A percentile compares a stretch with the other conserved stretches of the same genome.
Evolutionary conservation across 2,888 invertebrate species (phyloP).

Genomic region (Onthophagus sagittarius): DNA sequence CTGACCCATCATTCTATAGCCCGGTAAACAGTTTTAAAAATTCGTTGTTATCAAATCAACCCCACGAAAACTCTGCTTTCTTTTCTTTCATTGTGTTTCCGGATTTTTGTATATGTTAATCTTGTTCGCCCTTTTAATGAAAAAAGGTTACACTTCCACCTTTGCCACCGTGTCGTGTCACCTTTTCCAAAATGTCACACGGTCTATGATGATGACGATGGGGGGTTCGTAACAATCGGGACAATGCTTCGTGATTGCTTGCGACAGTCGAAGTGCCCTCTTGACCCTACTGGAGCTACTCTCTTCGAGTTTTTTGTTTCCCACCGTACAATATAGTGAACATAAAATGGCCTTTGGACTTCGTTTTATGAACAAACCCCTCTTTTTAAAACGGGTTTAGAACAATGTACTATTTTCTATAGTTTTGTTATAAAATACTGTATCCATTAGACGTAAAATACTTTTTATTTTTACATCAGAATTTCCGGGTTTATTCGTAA

Average conservation of each 20-base stretch:
- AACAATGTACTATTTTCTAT: too few species aligned
- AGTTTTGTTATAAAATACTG: neutral
- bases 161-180: neutral
- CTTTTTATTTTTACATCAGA: neutral
- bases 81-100: neutral
- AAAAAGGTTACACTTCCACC: neutral
- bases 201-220: neutral
- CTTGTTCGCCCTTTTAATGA: neutral
- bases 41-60: neutral
- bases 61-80: neutral
- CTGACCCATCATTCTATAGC: neutral
- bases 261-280: neutral
- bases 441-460: neutral
- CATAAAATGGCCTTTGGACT: neutral
- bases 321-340: neutral
- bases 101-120: neutral
- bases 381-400: too few species aligned
- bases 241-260: neutral
- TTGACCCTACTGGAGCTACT: neutral
- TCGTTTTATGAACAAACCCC: neutral
- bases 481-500: neutral
- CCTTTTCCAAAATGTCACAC: neutral
- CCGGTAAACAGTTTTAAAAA: too few species aligned
- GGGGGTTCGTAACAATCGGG: neutral
- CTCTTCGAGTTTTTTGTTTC: neutral